phyloP scores from a whole-genome alignment of 2,113 vertebrate species.

The Procapra przewalskii region DNA sequence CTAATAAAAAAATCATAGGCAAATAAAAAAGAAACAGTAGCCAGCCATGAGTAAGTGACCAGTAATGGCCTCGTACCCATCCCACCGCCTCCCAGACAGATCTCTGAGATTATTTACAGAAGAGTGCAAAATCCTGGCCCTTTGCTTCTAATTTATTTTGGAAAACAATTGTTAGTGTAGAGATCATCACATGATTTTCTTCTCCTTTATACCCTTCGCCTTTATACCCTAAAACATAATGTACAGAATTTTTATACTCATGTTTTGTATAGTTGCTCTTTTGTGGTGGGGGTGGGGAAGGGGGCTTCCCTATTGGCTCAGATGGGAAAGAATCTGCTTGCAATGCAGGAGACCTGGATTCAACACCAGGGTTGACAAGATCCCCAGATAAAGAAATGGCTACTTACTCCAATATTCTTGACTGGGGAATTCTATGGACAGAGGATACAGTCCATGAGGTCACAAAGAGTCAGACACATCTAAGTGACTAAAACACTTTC shows the following conservation, averaged over 20 bases:
- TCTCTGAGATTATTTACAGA: background rate
- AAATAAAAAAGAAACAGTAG: background rate
- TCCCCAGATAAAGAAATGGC: background rate
- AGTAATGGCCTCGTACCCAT: rapidly evolving
- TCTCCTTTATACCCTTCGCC: background rate
- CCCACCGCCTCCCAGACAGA: rapidly evolving
- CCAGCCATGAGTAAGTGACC: background rate
- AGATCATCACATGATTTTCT: background rate
- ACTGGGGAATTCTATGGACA: background rate
- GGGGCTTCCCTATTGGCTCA: background rate
- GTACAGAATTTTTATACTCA: background rate
- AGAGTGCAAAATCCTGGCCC: background rate
- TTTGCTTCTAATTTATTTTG: background rate
- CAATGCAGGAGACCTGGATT: background rate
- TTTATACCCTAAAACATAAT: background rate
- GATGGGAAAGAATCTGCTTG: background rate
- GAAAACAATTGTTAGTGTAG: background rate
- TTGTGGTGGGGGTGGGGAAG: rapidly evolving
- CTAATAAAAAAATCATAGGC: background rate
- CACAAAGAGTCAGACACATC: background rate
- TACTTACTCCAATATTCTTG: background rate
- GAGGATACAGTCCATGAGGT: background rate
- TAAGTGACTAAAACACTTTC: background rate
- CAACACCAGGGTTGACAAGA: background rate
- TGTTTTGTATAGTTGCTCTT: background rate